Evolutionary conservation across 2,113 vertebrate species (phyloP), one percentile per base, ranked within the genome.

Genomic region (Suncus etruscus): DNA sequence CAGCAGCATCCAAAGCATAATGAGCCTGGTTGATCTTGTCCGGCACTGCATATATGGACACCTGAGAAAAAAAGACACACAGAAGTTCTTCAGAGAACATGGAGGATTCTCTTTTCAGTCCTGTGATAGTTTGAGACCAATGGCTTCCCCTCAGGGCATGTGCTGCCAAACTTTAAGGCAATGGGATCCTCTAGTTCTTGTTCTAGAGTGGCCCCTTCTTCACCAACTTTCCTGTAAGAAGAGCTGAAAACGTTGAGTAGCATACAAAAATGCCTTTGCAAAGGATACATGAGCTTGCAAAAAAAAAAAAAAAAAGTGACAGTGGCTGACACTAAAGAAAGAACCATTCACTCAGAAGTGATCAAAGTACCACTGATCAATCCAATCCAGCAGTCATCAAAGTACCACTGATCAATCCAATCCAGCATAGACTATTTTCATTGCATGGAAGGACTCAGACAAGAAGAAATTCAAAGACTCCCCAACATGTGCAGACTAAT

Each of bases 11-110:
- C 96, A 99, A 92, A 0, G 98, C 98, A 61, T 98, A 99, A 29
- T 97, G 93, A 0, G 98, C 98, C 95, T 99, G 99, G 65, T 97
- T 79, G 15, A 99, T 98, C 97, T 98, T 99, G 78, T 99, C 98
- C 31, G 99, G 98, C 7, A 97, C 98, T 4, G 98, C 91, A 47
- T 99, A 99, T 24, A 99, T 86, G 0, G 99, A 98, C 85, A 99
- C 98, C 99, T 99, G 91, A 3, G 86, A 83, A 16, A 76, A 39
- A 87, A 82, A 90, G 45, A 20, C 25, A 87, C 29, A 66, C 47
- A 14, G 20, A 39, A 48, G 45, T 50, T 65, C 87, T 39, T 39
- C 39, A 39, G 39, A 39, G 50, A 51, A 65, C 0, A 29, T 0
- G 10, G 6, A 6, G 22, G 79, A 11, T 92, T 73, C 54, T 74